Evolutionary conservation across 2,113 vertebrate genomes (phyloP), one percentile per base, ranked within the genome.

Genomic region (Morone chrysops): DNA sequence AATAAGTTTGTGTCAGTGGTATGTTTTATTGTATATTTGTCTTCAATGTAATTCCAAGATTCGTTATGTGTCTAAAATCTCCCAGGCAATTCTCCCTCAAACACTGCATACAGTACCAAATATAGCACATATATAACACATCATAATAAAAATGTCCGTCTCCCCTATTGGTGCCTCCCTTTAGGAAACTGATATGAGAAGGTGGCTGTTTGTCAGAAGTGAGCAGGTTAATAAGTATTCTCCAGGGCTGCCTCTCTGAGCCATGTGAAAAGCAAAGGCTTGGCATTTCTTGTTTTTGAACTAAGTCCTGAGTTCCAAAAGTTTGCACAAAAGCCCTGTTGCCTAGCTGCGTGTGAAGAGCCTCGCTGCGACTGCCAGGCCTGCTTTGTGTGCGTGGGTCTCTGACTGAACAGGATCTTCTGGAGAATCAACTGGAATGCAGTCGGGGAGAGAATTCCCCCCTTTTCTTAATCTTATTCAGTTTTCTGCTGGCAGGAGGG

Each of bases 261-360:
- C 59, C 67, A 31, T 70, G 76, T 82, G 87, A 83, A 88, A 86
- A 87, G 80, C 65, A 8, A 71, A 54, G 76, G 60, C 20, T 87
- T 79, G 83, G 81, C 77, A 80, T 84, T 89, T 91, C 80, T 78
- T 68, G 78, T 87, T 86, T 89, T 90, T 83, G 56, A 84, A 66
- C 80, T 4, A 53, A 84, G 80, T 82, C 82, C 78, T 51, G 88
- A 92, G 90, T 94, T 94, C 89, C 90, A 81, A 81, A 88, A 40
- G 85, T 82, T 82, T 82, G 65, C 84, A 95, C 92, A 95, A 95
- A 95, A 90, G 93, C 71, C 61, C 43, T 1, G 95, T 95, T 95
- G 95, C 94, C 93, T 94, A 93, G 95, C 91, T 92, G 89, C 93
- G 22, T 31, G 70, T 43, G 70, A 86, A 85, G 86, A 87, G 85